phyloP scores from a whole-genome alignment of 1,140 invertebrate genomes.

The Cardiocondyla obscurior region DNA sequence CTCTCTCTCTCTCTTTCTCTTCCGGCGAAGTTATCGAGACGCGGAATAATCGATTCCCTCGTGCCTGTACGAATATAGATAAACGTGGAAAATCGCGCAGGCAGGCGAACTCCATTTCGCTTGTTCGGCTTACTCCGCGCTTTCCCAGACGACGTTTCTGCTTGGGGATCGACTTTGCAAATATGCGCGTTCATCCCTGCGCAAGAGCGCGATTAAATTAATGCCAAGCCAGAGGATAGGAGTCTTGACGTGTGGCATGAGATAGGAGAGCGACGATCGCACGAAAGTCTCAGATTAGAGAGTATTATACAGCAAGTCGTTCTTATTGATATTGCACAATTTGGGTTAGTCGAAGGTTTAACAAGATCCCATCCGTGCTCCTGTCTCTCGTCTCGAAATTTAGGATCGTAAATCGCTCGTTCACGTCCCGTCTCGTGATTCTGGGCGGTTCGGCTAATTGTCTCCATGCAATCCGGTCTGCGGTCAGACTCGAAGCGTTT shows the following conservation, averaged over 20 bases:
- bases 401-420: conserved; percentile 39
- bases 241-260: conserved; percentile 21
- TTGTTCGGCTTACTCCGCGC: conserved; percentile 1
- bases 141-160: conserved; percentile 16
- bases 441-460: conserved; percentile 39
- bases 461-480: conserved; percentile 42
- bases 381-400: conserved; percentile 17
- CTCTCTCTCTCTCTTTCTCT: too few relatives aligned
- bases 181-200: conserved; percentile 13
- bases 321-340: conserved; percentile 37
- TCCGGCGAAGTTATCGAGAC: conserved; percentile 18
- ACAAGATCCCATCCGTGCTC: not conserved
- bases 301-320: conserved; percentile 28
- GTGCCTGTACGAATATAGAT: conserved; percentile 27
- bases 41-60: conserved; percentile 24
- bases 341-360: conserved; percentile 18
- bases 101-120: conserved; percentile 1
- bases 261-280: conserved; percentile 21
- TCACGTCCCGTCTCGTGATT: conserved; percentile 27
- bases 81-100: conserved; percentile 34
- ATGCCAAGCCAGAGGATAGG: conserved; percentile 15
- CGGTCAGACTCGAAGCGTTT: conserved; percentile 49
- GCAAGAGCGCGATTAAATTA: conserved; percentile 42
- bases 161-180: conserved; percentile 19
- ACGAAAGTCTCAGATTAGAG: conserved; percentile 19